Evolutionary conservation across 2,113 vertebrate genomes (phyloP).

Genomic region (Etheostoma cragini): DNA sequence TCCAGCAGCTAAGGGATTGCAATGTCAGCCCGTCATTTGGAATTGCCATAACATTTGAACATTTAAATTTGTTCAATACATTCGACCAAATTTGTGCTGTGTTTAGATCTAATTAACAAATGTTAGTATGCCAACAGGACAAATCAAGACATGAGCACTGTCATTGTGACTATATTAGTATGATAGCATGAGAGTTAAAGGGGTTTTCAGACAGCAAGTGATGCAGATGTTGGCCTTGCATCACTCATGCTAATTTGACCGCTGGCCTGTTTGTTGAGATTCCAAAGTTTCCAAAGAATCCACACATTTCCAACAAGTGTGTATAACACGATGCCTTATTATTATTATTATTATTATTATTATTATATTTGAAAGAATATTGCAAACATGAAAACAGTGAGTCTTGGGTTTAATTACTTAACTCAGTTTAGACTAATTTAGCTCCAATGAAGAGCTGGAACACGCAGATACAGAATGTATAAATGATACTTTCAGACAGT

Average conservation of each 20-base stretch:
- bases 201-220: too few species aligned
- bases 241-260: not conserved
- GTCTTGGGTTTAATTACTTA: not conserved
- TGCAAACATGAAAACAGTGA: not conserved
- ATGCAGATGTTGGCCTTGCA: not conserved
- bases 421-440: not conserved
- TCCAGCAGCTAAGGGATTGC: not conserved
- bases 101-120: not conserved
- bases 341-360: too few species aligned
- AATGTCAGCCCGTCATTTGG: not conserved
- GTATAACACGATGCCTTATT: not conserved
- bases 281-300: not conserved
- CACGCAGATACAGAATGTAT: slow-evolving; percentile 8
- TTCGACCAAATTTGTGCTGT: too few species aligned
- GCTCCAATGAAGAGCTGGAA: not conserved
- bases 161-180: not conserved
- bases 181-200: not conserved
- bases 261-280: not conserved
- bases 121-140: not conserved
- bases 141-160: not conserved
- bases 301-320: not conserved
- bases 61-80: not conserved
- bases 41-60: too few species aligned
- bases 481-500: not conserved
- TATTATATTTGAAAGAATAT: not conserved